Percentiles rank a stretch among this genome's conserved stretches.
These are phyloP conservation scores for Periphyllus acericola DNA, from an alignment of 2,888 invertebrate genomes.

Conservation along the genomic window DNA sequence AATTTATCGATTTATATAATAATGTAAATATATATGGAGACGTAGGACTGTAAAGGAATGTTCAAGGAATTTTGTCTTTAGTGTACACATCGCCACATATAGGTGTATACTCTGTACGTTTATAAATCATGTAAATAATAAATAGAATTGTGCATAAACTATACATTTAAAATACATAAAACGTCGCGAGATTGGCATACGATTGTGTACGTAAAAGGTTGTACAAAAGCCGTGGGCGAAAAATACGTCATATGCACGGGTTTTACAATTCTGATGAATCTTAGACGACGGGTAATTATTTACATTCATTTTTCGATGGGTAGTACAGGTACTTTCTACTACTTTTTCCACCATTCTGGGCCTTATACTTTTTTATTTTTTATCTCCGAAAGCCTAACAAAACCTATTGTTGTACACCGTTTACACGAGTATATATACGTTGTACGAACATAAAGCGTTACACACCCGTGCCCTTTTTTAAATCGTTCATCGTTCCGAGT, in stretches of 20 bases:
- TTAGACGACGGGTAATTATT: neutral
- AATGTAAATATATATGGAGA: no score
- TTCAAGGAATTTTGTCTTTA: no score
- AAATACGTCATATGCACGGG: neutral
- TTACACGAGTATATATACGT: neutral
- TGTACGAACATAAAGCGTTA: neutral
- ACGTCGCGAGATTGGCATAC: neutral
- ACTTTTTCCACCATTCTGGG: neutral
- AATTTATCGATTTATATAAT: no score
- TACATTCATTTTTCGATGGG: neutral
- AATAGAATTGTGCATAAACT: neutral
- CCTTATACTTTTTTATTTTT: neutral
- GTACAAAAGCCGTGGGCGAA: neutral
- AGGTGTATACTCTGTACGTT: no score
- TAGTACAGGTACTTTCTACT: slow-evolving; percentile 18
- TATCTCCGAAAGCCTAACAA: neutral
- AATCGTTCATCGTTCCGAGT: neutral
- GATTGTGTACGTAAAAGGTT: neutral
- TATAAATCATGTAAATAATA: neutral
- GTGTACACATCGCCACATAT: neutral
- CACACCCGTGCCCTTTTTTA: neutral
- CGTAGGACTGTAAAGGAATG: no score
- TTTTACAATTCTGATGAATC: neutral
- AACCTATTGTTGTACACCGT: neutral
- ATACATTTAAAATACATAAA: neutral